Evolutionary conservation across 2,113 vertebrate species (phyloP), one percentile per base, ranked within the genome.

Genomic region (Takifugu flavidus): DNA sequence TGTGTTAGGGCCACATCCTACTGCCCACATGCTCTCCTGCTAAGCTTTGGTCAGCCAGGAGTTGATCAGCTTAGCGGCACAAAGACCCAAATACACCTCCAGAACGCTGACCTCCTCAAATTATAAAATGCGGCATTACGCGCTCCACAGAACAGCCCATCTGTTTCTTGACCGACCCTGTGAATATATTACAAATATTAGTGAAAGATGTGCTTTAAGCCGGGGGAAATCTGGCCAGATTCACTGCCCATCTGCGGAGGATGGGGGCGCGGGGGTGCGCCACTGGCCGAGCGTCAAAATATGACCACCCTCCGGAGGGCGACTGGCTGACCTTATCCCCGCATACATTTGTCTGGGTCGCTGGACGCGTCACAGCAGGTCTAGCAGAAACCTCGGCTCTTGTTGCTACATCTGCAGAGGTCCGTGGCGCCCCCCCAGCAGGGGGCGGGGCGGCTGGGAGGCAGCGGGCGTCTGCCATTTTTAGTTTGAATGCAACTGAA

Each of bases 41-140:
- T 82, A 81, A 86, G 72, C 82, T 72, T 59, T 73, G 74, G 78
- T 66, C 65, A 67, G 62, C 74, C 74, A 56, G 65, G 8, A 55
- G 59, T 71, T 75, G 80, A 85, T 82, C 75, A 83, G 79, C 80
- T 89, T 85, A 87, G 49, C 56, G 49, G 60, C 72, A 82, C 65
- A 73, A 67, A 82, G 79, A 85, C 82, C 84, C 78, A 77, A 86
- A 87, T 82, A 81, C 58, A 86, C 64, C 53, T 79, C 62, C 64
- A 71, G 74, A 56, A 62, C 14, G 5, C 71, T 70, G 79, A 80
- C 65, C 63, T 62, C 63, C 63, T 62, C 50, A 27, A 44, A 67
- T 77, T 70, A 82, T 78, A 64, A 74, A 80, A 73, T 71, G 67
- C 11, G 26, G 52, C 44, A 68, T 77, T 79, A 81, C 83, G 67